Conservation (phyloP, 1,140 invertebrate genomes). For the Melanaphis sacchari region DNA sequence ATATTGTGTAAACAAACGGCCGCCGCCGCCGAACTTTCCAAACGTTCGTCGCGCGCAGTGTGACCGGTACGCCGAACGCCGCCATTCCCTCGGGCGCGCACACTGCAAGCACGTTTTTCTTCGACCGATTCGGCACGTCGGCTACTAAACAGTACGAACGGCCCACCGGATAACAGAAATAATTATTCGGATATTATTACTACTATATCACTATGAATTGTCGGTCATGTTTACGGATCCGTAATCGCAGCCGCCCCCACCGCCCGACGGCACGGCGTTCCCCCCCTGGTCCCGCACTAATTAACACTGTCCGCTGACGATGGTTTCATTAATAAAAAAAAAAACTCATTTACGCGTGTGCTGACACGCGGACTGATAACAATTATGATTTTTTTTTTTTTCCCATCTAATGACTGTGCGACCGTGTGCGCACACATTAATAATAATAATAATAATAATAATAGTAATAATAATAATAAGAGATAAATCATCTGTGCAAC, state of each 20-base stretch:
- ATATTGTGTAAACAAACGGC: slow-evolving; percentile 37
- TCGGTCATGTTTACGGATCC: not conserved
- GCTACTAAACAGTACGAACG: not conserved
- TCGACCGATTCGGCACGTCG: not conserved
- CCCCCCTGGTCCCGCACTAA: slow-evolving; percentile 29
- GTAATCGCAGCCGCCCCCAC: not conserved
- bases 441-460: not conserved
- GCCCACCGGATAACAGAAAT: slow-evolving; percentile 3
- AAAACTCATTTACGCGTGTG: slow-evolving; percentile 8
- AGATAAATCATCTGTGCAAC: not conserved
- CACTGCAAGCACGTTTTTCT: not conserved
- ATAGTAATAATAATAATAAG: not conserved
- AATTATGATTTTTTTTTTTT: not conserved
- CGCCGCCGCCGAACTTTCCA: slow-evolving; percentile 48
- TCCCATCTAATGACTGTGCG: not conserved
- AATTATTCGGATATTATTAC: not conserved
- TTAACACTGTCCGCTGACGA: not conserved
- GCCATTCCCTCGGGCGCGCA: slow-evolving; percentile 13
- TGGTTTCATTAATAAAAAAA: slow-evolving; percentile 53
- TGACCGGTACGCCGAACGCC: not conserved
- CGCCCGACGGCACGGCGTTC: not conserved
- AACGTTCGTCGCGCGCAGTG: slow-evolving; percentile 35
- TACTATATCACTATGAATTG: not conserved
- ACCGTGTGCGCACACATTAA: not conserved
- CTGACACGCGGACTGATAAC: not conserved